Evolutionary conservation across 2,113 vertebrate species (phyloP).

Genomic region (Periophthalmodon schlosseri): DNA sequence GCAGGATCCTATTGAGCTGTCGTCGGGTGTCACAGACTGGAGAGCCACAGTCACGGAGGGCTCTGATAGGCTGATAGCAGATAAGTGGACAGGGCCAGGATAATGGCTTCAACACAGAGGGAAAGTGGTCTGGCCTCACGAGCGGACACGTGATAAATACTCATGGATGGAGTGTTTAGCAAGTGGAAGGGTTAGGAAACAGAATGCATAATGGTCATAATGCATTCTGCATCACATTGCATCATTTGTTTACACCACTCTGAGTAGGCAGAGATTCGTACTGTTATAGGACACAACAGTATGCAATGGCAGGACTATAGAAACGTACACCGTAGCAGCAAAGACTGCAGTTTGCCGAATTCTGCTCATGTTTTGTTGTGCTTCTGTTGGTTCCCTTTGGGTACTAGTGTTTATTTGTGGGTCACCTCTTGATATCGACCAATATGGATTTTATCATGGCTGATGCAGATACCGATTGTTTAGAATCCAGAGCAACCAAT

Average conservation of each 20-base stretch:
- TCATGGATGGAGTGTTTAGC: neutral
- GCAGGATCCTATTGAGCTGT: slow-evolving; percentile 35
- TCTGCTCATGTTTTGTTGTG: too few species aligned
- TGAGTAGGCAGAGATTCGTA: too few species aligned
- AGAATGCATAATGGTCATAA: neutral
- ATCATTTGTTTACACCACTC: neutral
- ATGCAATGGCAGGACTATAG: neutral
- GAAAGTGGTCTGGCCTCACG: slow-evolving; percentile 15
- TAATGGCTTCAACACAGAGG: slow-evolving; percentile 39
- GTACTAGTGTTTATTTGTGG: too few species aligned
- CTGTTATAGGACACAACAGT: neutral
- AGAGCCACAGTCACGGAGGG: slow-evolving; percentile 38
- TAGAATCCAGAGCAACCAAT: too few species aligned
- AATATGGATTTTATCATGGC: too few species aligned
- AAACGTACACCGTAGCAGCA: too few species aligned
- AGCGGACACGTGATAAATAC: slow-evolving; percentile 6
- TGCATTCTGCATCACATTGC: neutral
- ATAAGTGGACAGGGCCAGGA: slow-evolving; percentile 42
- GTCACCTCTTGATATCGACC: too few species aligned
- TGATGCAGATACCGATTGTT: too few species aligned
- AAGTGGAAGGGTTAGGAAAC: neutral
- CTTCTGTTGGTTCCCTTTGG: too few species aligned
- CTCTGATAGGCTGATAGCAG: slow-evolving; percentile 34
- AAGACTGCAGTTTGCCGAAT: too few species aligned
- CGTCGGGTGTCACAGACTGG: slow-evolving; percentile 13